These are phyloP conservation scores for Cossypha polioptera DNA, from an alignment of 2,797 vertebrate species.

Conservation along the genomic window DNA sequence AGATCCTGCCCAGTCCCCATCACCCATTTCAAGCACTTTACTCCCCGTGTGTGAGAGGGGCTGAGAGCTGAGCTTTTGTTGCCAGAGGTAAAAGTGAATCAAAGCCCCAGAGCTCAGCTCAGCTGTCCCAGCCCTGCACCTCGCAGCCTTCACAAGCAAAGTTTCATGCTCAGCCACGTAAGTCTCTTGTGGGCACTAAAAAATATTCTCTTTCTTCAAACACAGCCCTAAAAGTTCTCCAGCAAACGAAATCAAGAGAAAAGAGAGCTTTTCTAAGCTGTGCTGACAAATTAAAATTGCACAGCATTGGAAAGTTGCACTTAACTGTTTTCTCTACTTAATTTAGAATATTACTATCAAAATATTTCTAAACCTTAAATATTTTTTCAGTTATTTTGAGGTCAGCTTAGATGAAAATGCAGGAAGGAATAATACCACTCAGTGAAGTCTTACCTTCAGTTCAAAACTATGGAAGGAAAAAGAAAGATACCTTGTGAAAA, in stretches of 20 bases:
- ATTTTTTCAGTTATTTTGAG: not conserved
- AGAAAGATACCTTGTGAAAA: conserved; percentile 93
- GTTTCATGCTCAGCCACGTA: conserved; percentile 41
- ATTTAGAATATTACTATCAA: not conserved
- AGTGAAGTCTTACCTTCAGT: not conserved
- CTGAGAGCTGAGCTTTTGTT: not conserved
- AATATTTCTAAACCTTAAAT: not conserved
- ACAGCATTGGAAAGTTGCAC: not conserved
- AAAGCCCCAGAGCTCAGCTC: not conserved
- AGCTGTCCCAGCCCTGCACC: conserved; percentile 8
- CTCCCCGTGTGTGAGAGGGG: not conserved
- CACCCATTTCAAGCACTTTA: not conserved
- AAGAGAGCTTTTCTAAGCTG: not conserved
- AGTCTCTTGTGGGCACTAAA: conserved; percentile 42
- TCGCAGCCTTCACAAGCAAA: not conserved
- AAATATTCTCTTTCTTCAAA: conserved; percentile 30
- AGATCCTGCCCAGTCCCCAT: not conserved
- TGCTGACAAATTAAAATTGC: not conserved
- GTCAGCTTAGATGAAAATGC: not conserved
- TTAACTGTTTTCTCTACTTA: not conserved
- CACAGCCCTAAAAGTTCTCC: not conserved
- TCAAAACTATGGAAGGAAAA: not conserved
- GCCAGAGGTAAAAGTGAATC: not conserved
- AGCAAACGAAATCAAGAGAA: conserved; percentile 41
- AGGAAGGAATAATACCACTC: not conserved